Conservation (phyloP, 37 sponge, comb jelly and placozoan genomes). For the Tethya wilhelma region DNA sequence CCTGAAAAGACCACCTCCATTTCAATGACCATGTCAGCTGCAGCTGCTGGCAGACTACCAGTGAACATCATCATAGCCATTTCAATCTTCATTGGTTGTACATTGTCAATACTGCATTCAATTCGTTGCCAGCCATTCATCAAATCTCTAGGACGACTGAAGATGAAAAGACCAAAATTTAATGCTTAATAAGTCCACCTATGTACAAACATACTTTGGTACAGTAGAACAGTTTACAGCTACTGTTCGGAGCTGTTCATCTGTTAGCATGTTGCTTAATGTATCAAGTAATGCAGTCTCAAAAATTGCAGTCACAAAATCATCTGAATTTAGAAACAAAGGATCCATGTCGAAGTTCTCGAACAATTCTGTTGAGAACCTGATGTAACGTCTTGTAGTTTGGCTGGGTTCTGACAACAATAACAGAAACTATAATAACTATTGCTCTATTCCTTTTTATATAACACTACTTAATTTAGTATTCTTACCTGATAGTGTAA, state of each 20-base stretch:
- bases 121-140: background rate
- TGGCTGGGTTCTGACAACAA: background rate
- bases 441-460: background rate
- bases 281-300: background rate
- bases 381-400: too few relatives aligned
- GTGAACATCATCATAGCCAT: background rate
- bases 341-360: too few relatives aligned
- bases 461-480: background rate
- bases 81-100: background rate
- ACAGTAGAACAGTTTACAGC: background rate
- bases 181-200: background rate
- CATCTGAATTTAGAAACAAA: too few relatives aligned
- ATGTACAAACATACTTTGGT: background rate
- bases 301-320: background rate
- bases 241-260: background rate
- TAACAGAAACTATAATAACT: background rate
- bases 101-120: background rate
- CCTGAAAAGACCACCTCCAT: background rate
- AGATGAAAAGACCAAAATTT: too few relatives aligned
- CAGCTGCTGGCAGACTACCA: background rate
- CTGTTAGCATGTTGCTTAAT: background rate
- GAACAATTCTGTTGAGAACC: too few relatives aligned
- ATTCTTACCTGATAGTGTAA: background rate
- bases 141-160: conserved; percentile 3
- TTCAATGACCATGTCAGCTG: background rate